Evolutionary conservation across 2,113 vertebrate species (phyloP).

Genomic region (Antechinus stuartii): DNA sequence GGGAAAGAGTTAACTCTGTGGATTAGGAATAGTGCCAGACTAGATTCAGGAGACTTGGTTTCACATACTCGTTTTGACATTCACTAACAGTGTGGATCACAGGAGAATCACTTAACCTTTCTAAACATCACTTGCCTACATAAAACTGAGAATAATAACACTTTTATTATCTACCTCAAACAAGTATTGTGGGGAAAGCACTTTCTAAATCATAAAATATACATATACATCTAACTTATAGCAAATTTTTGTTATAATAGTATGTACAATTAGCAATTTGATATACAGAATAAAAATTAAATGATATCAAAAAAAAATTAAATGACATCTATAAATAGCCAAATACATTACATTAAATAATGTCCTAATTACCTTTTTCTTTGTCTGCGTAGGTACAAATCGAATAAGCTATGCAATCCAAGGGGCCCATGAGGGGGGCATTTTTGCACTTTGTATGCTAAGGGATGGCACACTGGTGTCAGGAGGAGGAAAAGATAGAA

Average conservation of each 20-base stretch:
- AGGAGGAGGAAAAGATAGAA: constrained; percentile 95
- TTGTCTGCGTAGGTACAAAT: constrained; percentile 90
- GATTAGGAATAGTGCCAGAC: neutral
- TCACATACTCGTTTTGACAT: neutral
- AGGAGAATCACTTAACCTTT: neutral
- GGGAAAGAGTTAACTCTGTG: neutral
- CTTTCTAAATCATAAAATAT: neutral
- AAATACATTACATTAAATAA: neutral
- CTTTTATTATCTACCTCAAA: neutral
- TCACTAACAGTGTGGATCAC: neutral
- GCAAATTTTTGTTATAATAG: neutral
- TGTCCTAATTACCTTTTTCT: constrained; percentile 36
- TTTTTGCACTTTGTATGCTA: constrained; percentile 97
- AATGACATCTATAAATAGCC: rapidly evolving
- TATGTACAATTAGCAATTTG: neutral
- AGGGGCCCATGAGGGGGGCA: constrained; percentile 96
- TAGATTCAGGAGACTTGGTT: neutral
- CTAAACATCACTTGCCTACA: neutral
- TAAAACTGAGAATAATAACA: neutral
- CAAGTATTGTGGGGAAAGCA: neutral
- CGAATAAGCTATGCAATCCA: constrained; percentile 95
- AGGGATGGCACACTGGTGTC: constrained; percentile 95
- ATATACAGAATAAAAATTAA: neutral
- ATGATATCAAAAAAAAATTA: rapidly evolving
- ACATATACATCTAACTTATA: neutral